Evolutionary conservation across 2,113 vertebrate genomes (phyloP).

Genomic region (Ivindomyrus marchei): DNA sequence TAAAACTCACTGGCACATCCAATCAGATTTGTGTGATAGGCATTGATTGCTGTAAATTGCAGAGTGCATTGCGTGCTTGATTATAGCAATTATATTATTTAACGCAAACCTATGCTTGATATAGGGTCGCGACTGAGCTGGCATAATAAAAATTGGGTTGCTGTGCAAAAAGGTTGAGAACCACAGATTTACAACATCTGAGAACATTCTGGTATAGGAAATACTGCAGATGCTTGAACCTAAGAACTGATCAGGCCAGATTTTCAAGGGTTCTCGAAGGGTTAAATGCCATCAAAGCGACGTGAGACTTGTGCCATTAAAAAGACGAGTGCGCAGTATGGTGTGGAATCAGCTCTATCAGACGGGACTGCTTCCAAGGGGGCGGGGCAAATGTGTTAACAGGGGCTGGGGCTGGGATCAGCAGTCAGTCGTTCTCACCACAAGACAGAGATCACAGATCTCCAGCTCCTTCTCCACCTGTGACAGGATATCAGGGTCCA

Average conservation of each 20-base stretch:
- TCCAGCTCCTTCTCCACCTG: constrained; percentile 74
- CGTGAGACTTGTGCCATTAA: neutral
- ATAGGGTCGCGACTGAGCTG: too few relatives aligned
- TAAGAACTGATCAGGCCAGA: neutral
- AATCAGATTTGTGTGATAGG: too few relatives aligned
- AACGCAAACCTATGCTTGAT: too few relatives aligned
- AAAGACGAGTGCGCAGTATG: neutral
- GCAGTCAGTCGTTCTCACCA: constrained; percentile 58
- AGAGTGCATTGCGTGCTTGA: too few relatives aligned
- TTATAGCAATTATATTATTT: too few relatives aligned
- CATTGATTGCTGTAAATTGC: too few relatives aligned
- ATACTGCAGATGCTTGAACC: neutral
- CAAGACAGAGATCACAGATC: constrained; percentile 86
- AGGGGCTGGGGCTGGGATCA: neutral
- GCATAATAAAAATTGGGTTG: too few relatives aligned
- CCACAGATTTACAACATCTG: neutral
- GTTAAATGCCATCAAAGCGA: neutral
- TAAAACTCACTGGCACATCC: too few relatives aligned
- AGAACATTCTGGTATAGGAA: neutral
- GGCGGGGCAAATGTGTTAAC: neutral
- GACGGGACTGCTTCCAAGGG: neutral
- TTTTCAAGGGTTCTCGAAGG: too few relatives aligned
- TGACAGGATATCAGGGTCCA: constrained; percentile 72
- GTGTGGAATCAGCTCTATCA: neutral
- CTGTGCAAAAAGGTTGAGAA: too few relatives aligned